A percentile compares a stretch with the other conserved stretches of the same genome.
Conservation (phyloP, 2,797 vertebrate genomes). For the Glossophaga mutica region DNA sequence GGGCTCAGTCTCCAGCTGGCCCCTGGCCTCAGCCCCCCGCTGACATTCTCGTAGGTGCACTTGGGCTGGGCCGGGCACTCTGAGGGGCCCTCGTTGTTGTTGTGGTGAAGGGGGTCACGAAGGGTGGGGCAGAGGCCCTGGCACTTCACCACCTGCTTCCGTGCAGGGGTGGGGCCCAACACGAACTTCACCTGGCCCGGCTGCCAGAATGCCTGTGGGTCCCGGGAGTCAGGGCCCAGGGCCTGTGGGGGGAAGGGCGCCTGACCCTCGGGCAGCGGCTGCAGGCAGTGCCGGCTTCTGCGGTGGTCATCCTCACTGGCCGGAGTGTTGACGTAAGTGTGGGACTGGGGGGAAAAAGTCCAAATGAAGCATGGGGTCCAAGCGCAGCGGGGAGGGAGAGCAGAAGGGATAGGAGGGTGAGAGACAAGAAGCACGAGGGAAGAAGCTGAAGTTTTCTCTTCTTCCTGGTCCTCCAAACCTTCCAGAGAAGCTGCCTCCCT, state of each 20-base stretch:
- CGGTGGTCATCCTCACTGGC: slow-evolving; percentile 91
- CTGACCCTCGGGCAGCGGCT: slow-evolving; percentile 92
- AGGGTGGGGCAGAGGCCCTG: slow-evolving; percentile 80
- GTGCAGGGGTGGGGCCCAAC: slow-evolving; percentile 90
- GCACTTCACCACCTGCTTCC: slow-evolving; percentile 88
- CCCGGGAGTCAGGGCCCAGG: slow-evolving; percentile 88
- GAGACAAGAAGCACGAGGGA: not conserved
- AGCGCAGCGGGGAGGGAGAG: not conserved
- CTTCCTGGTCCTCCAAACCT: not conserved
- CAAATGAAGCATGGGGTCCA: not conserved
- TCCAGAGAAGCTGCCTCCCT: not conserved
- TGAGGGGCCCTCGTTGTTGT: slow-evolving; percentile 85
- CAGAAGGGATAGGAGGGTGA: not conserved
- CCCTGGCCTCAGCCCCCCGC: slow-evolving; percentile 81
- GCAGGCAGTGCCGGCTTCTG: slow-evolving; percentile 91
- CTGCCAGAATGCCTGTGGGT: slow-evolving; percentile 94
- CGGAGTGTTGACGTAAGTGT: slow-evolving; percentile 98
- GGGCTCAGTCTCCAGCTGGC: slow-evolving; percentile 82
- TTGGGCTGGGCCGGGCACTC: slow-evolving; percentile 77
- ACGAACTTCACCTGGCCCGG: slow-evolving; percentile 96
- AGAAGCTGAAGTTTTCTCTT: not conserved
- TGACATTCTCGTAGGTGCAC: slow-evolving; percentile 92
- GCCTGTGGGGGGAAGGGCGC: slow-evolving; percentile 86
- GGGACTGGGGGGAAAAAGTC: slow-evolving; percentile 84
- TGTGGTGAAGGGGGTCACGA: slow-evolving; percentile 81